Evolutionary conservation across 2,888 invertebrate genomes (phyloP).

Genomic region (Parnassius mnemosyne): DNA sequence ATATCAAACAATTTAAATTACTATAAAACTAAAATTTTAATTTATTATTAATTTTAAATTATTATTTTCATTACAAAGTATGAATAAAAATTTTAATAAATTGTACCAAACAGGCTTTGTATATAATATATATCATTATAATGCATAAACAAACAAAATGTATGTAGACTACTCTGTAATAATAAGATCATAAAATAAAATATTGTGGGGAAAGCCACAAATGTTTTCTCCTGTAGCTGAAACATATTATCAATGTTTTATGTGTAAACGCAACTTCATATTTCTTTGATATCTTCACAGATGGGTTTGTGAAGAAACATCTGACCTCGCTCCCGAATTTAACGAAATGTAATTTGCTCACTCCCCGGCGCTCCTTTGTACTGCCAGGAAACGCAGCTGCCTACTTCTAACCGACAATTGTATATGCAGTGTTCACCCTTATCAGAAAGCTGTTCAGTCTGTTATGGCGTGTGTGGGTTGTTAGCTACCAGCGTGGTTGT

Average conservation of each 20-base stretch:
- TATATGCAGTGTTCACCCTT: conserved; percentile 15
- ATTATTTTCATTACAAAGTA: too few relatives aligned
- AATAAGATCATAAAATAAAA: background rate
- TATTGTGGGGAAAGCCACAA: background rate
- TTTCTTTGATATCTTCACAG: conserved; percentile 9
- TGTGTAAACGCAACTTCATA: conserved; percentile 2
- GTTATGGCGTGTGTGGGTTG: conserved; percentile 14
- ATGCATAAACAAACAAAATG: too few relatives aligned
- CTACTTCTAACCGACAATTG: conserved; percentile 11
- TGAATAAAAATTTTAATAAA: too few relatives aligned
- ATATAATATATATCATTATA: too few relatives aligned
- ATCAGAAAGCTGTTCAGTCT: conserved; percentile 10
- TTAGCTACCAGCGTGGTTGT: conserved; percentile 5
- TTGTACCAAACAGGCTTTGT: too few relatives aligned
- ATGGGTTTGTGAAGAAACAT: conserved; percentile 8
- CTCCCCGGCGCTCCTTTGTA: conserved; percentile 19
- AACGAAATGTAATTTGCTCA: conserved; percentile 25
- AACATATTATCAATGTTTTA: background rate
- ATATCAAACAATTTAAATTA: too few relatives aligned
- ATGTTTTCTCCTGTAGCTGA: background rate
- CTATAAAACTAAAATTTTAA: too few relatives aligned
- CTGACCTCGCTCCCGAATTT: conserved; percentile 25
- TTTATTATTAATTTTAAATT: too few relatives aligned
- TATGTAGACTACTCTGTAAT: background rate
- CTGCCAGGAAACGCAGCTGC: conserved; percentile 17